Evolutionary conservation across 1,140 invertebrate species (phyloP), one percentile per base, ranked within the genome.

Genomic region (Charaxes varanes): DNA sequence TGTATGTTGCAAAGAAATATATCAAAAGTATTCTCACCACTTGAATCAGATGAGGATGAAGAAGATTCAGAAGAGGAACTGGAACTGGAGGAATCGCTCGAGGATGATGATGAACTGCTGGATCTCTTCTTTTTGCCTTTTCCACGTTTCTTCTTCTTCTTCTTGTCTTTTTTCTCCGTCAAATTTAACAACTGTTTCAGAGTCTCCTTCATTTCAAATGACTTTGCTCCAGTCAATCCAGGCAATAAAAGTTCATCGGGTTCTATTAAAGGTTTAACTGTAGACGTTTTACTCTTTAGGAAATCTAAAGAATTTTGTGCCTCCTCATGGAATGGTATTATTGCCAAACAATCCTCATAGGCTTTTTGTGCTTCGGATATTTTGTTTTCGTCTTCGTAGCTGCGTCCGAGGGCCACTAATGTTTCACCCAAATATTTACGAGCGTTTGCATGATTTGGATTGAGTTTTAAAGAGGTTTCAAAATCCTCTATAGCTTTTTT

Each of bases 391-490:
- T 94, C 92, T 67, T 94, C 92, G 63, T 92, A 93, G 63, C 92
- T 94, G 45, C 92, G 89, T 59, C 90, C 94, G 53, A 92, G 81
- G 0, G 95, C 96, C 1, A 97, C 91, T 6, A 97, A 77, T 1
- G 96, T 98, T 76, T 98, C 95, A 11, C 93, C 92, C 87, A 97
- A 90, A 83, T 98, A 98, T 79, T 97, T 97, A 33, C 93, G 89
- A 22, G 95, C 96, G 87, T 98, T 98, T n/a, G 90, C 89, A 85
- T 98, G 96, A 40, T 90, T 93, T 10, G 92, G 92, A 84, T 97
- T 96, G 8, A 95, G 70, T 68, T 93, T 92, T 16, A 97, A 82
- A 2, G 96, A 96, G 16, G 90, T 91, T 82, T 97, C 94, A 86
- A 98, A 97, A 84, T 98, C 96, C 61, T 95, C 93, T 56, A 98